Evolutionary conservation across 2,888 invertebrate genomes (phyloP).

Genomic region (Galerucella pusilla): DNA sequence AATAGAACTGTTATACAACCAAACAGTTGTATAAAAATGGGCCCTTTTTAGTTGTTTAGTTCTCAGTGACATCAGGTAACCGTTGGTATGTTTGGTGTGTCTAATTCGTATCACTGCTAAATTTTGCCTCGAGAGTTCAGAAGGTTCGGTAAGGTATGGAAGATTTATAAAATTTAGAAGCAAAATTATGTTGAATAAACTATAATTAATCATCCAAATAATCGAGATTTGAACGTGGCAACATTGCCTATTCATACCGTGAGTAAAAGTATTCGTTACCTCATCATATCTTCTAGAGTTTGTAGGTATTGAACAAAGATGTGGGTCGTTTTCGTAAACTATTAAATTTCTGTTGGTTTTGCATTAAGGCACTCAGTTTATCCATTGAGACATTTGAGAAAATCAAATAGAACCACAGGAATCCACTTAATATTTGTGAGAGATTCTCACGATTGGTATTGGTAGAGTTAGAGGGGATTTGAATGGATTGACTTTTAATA

Average conservation of each 20-base stretch:
- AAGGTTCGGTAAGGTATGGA: no score
- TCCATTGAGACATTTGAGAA: conserved; percentile 35
- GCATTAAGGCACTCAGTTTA: conserved; percentile 19
- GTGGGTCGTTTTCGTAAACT: conserved; percentile 52
- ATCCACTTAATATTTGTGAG: conserved; percentile 16
- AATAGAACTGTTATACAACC: no score
- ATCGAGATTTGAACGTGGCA: conserved; percentile 16
- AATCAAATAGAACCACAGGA: conserved; percentile 38
- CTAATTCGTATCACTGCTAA: no score
- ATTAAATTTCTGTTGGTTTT: conserved; percentile 42
- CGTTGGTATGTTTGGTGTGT: no score
- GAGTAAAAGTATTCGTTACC: conserved; percentile 33
- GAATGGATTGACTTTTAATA: not conserved
- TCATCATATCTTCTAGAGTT: conserved; percentile 17
- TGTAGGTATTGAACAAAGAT: conserved; percentile 27
- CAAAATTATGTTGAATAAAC: no score
- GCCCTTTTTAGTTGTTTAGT: no score
- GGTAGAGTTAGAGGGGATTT: not conserved
- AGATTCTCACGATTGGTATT: conserved; percentile 16
- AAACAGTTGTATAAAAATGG: no score
- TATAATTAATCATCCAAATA: no score
- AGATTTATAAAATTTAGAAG: no score
- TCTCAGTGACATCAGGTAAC: no score
- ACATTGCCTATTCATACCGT: conserved; percentile 27
- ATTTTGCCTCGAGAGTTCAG: no score